Evolutionary conservation across 2,888 invertebrate species (phyloP), one percentile per base, ranked within the genome.

Genomic region (Amphipyra berbera): DNA sequence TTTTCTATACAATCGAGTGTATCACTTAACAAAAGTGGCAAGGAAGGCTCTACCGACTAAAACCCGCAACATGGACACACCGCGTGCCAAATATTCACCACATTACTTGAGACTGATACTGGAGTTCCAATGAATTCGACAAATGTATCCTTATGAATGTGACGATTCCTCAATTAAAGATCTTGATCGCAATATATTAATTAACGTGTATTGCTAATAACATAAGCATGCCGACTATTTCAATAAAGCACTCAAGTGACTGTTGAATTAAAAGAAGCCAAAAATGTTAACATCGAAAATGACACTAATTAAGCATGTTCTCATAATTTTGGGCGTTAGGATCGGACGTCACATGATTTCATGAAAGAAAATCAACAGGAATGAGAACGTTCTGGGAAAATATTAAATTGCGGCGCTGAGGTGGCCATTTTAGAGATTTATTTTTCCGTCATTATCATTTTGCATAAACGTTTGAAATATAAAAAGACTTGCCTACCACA

Each of bases 341-440:
- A 50, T 41, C 53, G 37, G 30, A 48, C 15, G 35, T 13, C 41
- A 61, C 37, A 49, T 54, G 52, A 57, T 64, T 56, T 61, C 56
- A 66, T 41, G 37, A 50, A 33, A 72, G 54, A 73, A 64, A 60
- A 60, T 61, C 48, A 53, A 62, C 53, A 14, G 44, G 46, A 63
- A 68, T 50, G 55, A 54, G 49, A 59, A 58, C 33, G 42, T 61
- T 73, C 46, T 15, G n/a, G 49, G 59, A 57, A 60, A 75, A 78
- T 61, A 61, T 67, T 61, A 37, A 37, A 37, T 48, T 41, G 9
- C n/a, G 33, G 54, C 38, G 40, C 46, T 47, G 45, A 44, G 21
- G 21, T 21, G 56, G 42, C 57, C 61, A 61, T 67, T 69, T 61
- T 57, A 53, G 13, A 60, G 42, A 72, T 69, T 68, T 64, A 61